Evolutionary conservation across 1,140 invertebrate species (phyloP).

Genomic region (Heliothis virescens): DNA sequence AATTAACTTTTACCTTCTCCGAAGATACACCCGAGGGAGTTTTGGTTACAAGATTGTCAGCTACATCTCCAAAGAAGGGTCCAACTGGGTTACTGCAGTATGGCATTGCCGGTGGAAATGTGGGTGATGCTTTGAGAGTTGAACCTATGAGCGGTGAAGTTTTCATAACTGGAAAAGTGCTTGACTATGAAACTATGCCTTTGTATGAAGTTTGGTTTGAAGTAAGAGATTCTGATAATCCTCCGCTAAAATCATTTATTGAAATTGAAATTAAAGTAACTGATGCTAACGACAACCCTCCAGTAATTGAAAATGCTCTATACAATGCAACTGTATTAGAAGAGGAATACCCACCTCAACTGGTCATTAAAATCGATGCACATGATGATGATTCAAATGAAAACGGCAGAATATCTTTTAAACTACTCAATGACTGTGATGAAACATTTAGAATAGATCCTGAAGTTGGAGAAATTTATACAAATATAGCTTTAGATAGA

Average conservation of each 20-base stretch:
- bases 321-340: conserved; percentile 95
- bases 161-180: conserved; percentile 90
- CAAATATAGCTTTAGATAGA: conserved; percentile 94
- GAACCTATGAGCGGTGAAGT: conserved; percentile 93
- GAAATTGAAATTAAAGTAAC: conserved; percentile 94
- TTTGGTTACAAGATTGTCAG: conserved; percentile 90
- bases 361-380: conserved; percentile 92
- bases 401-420: conserved; percentile 94
- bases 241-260: conserved; percentile 91
- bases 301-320: conserved; percentile 91
- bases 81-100: conserved; percentile 90
- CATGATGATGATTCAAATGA: conserved; percentile 94
- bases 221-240: conserved; percentile 94
- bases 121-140: conserved; percentile 94
- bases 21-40: conserved; percentile 93
- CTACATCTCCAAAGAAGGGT: conserved; percentile 91
- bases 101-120: conserved; percentile 96
- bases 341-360: conserved; percentile 93
- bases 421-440: conserved; percentile 91
- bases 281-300: conserved; percentile 96
- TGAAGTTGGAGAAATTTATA: conserved; percentile 94
- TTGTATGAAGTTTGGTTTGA: conserved; percentile 97
- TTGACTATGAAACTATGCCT: conserved; percentile 95
- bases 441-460: conserved; percentile 93
- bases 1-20: conserved; percentile 90